Evolutionary conservation across 1,140 invertebrate species (phyloP), one percentile per base, ranked within the genome.

Genomic region (Drepana arcuata): DNA sequence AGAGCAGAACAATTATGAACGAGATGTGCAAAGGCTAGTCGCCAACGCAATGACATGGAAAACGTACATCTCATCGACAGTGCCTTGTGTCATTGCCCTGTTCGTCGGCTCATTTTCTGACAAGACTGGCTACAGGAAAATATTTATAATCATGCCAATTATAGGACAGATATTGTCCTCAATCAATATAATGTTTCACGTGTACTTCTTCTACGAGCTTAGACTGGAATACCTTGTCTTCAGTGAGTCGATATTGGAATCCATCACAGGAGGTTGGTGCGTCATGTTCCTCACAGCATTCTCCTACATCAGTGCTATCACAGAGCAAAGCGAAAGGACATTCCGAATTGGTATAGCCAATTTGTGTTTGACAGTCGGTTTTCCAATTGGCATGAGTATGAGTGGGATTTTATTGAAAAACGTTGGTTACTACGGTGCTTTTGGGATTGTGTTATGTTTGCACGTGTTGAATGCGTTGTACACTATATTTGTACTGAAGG

Each of bases 21-120:
- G 41, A 27, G 58, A 71, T 7, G 54, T 64, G 0, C 77, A 81
- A 23, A 51, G 54, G 11, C 24, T 77, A 5, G 45, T 77, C 1
- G 50, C 74, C 0, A 38, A 34, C 28, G 65, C 61, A 4, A 26
- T 75, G 38, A 29, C 58, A 0, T 67, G 54, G 58, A 77, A 49
- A 29, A 77, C 66, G 1, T 63, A 66, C 13, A 43, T 82, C 6
- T 54, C 65, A 24, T 69, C 69, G 21, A 74, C 65, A 7, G 16
- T 71, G 50, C 83, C 48, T 42, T 90, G 89, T 86, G 5, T 90
- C 81, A 63, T 86, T 84, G 26, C 90, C 83, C 61, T 91, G 78
- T 31, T 75, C 86, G 26, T 88, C 85, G 71, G 90, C 78, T 31
- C 86, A 2, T 81, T 60, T 52, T 86, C 86, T 27, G 87, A 88